phyloP scores from a whole-genome alignment of 2,888 invertebrate genomes.

The Melipona bicolor region DNA sequence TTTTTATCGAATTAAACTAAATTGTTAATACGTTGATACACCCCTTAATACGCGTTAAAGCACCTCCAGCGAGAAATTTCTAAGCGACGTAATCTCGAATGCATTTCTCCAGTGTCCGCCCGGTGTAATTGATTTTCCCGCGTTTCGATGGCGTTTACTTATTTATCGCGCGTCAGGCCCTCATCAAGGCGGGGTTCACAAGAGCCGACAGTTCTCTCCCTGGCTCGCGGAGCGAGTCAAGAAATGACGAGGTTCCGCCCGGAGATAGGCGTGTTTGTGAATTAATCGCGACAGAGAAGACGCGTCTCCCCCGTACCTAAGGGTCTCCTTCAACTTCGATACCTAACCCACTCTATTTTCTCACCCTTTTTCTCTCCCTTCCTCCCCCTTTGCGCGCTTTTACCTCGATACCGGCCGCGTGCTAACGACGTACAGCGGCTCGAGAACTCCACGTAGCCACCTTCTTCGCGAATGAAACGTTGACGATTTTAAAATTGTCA shows the following conservation, averaged over 20 bases:
- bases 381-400: not conserved
- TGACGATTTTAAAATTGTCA: too few relatives aligned
- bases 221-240: not conserved
- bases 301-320: conserved; percentile 32
- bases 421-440: not conserved
- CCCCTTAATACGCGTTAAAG: not conserved
- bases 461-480: too few relatives aligned
- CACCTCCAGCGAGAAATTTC: not conserved
- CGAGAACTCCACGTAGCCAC: not conserved
- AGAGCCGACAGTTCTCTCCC: conserved; percentile 14
- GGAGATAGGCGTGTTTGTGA: conserved; percentile 54
- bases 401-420: too few relatives aligned
- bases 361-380: not conserved
- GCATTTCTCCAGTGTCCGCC: conserved; percentile 37
- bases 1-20: too few relatives aligned
- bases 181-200: conserved; percentile 22
- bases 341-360: not conserved
- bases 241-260: conserved; percentile 20
- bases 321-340: not conserved
- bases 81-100: conserved; percentile 26
- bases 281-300: conserved; percentile 52
- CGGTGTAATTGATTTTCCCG: conserved; percentile 36
- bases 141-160: conserved; percentile 43
- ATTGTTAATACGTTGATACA: too few relatives aligned
- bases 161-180: conserved; percentile 44